Base-by-base conservation (phyloP, 1,140 invertebrate species). In the Ladona fulva region DNA sequence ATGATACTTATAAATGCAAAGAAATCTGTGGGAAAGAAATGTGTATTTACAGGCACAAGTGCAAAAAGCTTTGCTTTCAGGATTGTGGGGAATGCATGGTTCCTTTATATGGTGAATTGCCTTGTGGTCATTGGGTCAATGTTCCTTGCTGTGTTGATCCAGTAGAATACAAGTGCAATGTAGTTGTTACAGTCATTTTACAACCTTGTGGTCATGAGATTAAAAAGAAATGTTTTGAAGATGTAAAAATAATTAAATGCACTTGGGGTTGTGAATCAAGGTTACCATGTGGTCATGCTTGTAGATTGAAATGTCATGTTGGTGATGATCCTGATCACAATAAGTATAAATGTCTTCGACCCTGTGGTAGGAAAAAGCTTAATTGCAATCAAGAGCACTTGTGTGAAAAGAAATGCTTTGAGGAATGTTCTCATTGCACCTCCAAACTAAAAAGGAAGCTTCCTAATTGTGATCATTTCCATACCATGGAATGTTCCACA, bases 181-280 rank as follows among this genome's bases (percentile, higher is more conserved):
- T 81, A 10, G 74, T 76, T 24, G 82, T 88, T 5, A 76, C 16
- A 22, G 82, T 84, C 6, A 83, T 78, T 5, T 78, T 85, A 22
- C 81, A 85, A 5, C 73, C 81, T n/a, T 90, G 88, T 82, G 82
- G 81, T n/a, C 89, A 90, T 80, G 79, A 84, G 81, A 37, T 24
- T 1, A 76, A 44, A 22, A 66, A 77, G 74, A 16, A 29, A 29
- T 78, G 78, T 42, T 37, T 22, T 75, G 25, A 24, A 25, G 37
- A 25, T 1, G 52, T 66, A 66, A 1, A 1, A 16, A 66, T 6
- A 3, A 12, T 12, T 3, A 75, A 42, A 16, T 79, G 78, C 74
- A 25, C 5, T 24, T 24, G 16, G 8, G 25, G 10, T n/a, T 77
- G 76, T 29, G 76, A 77, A 16, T 24, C 19, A 22, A 25, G 59